Base-by-base conservation (phyloP, 37 sponge, comb jelly and placozoan species). In the Bolinopsis microptera region DNA sequence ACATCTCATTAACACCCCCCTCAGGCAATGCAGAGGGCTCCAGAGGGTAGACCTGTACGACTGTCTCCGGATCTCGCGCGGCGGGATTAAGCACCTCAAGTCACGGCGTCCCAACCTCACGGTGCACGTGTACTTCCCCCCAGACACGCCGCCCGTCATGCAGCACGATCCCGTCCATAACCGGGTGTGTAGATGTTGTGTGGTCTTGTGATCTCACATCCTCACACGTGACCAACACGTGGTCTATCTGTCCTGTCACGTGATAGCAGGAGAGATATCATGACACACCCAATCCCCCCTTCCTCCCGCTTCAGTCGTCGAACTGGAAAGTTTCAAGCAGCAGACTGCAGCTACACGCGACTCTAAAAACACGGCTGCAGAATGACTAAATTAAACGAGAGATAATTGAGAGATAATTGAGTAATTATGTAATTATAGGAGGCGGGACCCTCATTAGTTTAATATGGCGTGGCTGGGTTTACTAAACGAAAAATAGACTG, bases 111-210 rank as follows among this genome's bases (percentile, higher is more conserved):
- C 80, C 21, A 36, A 77, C 36, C 27, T 77, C 36, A 77, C 80
- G 18, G 80, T 77, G 5, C 80, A 77, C 37, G 80, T 36, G 33
- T 77, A 77, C 80, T 86, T 86, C 61, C 90, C 90, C 0, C 90
- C 90, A 1, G 90, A 86, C 90, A 86, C 90, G 16, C 90, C 90
- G 26, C 90, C 90, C 25, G 41, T 39, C 61, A 34, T 86, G 41
- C 90, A 86, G 61, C 34, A 86, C 61, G 90, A 86, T 0, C 90
- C 90, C 27, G 90, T 86, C 13, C 90, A 86, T 30, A 39, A 40
- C 30, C 41, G 90, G 0, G 90, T 77, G 36, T 77, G 80, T 18
- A 1, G 80, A 18, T 77, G 80, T 32, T 77, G 80, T 77, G 37
- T 32, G 0, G 35, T 77, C 35, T 77, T 77, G 80, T 77, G 80